Evolutionary conservation across 2,113 vertebrate species (phyloP), one percentile per base, ranked within the genome.

Genomic region (Calonectris borealis): DNA sequence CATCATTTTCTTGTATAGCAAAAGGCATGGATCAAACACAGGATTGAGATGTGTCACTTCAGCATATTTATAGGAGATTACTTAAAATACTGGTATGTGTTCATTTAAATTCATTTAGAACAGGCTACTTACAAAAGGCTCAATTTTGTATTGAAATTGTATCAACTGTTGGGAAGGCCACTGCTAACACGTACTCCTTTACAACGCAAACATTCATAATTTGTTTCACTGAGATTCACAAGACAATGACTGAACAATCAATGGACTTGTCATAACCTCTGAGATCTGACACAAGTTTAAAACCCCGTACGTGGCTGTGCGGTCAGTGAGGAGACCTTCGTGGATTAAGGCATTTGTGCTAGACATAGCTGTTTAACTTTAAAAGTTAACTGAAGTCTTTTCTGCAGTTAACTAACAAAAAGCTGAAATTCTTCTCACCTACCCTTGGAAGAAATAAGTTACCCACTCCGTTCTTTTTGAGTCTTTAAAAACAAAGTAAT

Each of bases 321-420:
- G 38, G 71, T 60, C 80, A 31, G 36, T 48, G 14, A 27, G 68
- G 88, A 32, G 62, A 83, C 75, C 69, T 73, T 70, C 25, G 1
- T 6, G 51, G 88, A 65, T 93, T 97, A 97, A 98, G 97, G 96
- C 96, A 93, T 95, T 83, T 89, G 90, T 86, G 78, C 92, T 95
- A 76, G 55, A 72, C 9, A 19, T 14, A 36, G 54, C 52, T 84
- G 92, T 5, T 22, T 2, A 76, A 51, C 18, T 85, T 18, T 17
- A 10, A 2, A 60, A 65, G 42, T 78, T 51, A 92, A 71, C 51
- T 42, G 60, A 92, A 86, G 62, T 62, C 21, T 69, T 57, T 65
- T 60, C 26, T 86, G 66, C 78, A 69, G 76, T 66, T 90, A 57
- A 46, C 68, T 76, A 72, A 73, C 11, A 11, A 60, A 82, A 73